Percentiles rank a stretch among this genome's conserved stretches.
phyloP scores from a whole-genome alignment of 2,888 invertebrate species.

The Gandaritis pyraliata region DNA sequence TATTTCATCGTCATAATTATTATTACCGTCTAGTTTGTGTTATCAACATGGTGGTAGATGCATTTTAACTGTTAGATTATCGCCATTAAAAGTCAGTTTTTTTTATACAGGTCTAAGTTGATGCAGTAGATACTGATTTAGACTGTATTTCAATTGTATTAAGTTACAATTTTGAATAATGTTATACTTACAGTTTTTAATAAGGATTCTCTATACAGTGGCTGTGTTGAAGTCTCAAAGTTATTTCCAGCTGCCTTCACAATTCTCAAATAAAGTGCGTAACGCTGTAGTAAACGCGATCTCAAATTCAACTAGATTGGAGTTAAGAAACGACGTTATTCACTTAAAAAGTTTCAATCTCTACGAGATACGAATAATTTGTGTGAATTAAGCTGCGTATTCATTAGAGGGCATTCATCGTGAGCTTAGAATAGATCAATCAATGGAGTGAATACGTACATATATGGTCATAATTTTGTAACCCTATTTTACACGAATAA shows the following conservation, averaged over 20 bases:
- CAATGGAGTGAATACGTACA: background rate
- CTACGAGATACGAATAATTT: conserved; percentile 29
- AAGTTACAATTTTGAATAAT: too few relatives aligned
- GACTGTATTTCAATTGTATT: too few relatives aligned
- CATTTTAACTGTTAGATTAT: too few relatives aligned
- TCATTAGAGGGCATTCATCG: conserved; percentile 14
- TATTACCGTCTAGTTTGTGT: too few relatives aligned
- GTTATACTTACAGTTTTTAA: too few relatives aligned
- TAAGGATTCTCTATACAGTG: background rate
- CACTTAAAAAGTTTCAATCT: conserved; percentile 42
- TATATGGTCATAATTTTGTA: too few relatives aligned
- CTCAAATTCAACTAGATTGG: conserved; percentile 34
- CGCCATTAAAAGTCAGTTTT: too few relatives aligned
- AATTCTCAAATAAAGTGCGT: conserved; percentile 37
- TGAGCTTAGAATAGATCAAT: background rate
- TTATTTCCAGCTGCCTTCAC: conserved; percentile 19
- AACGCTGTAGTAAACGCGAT: conserved; percentile 38
- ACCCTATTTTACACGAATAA: too few relatives aligned
- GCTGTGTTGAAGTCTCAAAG: conserved; percentile 2
- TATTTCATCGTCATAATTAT: too few relatives aligned
- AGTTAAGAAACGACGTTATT: conserved; percentile 35
- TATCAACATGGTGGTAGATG: too few relatives aligned
- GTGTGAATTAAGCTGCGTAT: conserved; percentile 12
- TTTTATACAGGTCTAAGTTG: too few relatives aligned
- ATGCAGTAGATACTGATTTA: too few relatives aligned